Base-by-base conservation (phyloP, 2,113 vertebrate species). In the Mustela lutreola region DNA sequence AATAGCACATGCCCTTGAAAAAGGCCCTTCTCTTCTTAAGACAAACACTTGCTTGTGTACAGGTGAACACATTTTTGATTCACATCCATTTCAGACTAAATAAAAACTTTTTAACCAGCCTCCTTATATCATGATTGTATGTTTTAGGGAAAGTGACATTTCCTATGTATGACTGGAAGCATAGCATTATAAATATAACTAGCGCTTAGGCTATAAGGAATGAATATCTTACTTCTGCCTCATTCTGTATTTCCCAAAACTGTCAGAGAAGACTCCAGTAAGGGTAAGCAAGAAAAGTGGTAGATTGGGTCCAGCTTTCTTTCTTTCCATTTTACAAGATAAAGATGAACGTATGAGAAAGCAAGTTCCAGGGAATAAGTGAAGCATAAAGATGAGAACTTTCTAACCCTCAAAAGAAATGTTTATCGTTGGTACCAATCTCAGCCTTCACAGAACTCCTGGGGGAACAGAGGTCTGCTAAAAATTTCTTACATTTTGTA, bases 281-380 rank as follows among this genome's bases (percentile, higher is more conserved):
- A 87, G 7, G 11, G 28, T 97, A 87, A 97, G 56, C 18, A 88
- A 97, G 81, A 92, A 48, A 94, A 91, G 70, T 93, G 88, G 63
- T 80, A 19, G 56, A 65, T 28, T 63, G 76, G 53, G 76, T 85
- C 48, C 63, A 94, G 95, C 81, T 95, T 92, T 75, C 7, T 87
- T 96, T 88, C 26, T 94, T 97, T 65, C 71, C 28, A 96, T 92
- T 96, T 97, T 97, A 89, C 42, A 96, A 90, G 88, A 85, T 91
- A 92, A 96, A 48, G 42, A 87, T 56, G 42, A 67, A 96, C 87
- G 42, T n/a, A 83, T 21, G 56, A 96, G 80, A 94, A 95, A 90
- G 73, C 24, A 78, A 96, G 60, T 96, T 82, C 94, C n/a, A 93
- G 67, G 28, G 22, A 92, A 71, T 94, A 96, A 95, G 45, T 65